Evolutionary conservation across 2,888 invertebrate species (phyloP), one percentile per base, ranked within the genome.

Genomic region (Actias luna): DNA sequence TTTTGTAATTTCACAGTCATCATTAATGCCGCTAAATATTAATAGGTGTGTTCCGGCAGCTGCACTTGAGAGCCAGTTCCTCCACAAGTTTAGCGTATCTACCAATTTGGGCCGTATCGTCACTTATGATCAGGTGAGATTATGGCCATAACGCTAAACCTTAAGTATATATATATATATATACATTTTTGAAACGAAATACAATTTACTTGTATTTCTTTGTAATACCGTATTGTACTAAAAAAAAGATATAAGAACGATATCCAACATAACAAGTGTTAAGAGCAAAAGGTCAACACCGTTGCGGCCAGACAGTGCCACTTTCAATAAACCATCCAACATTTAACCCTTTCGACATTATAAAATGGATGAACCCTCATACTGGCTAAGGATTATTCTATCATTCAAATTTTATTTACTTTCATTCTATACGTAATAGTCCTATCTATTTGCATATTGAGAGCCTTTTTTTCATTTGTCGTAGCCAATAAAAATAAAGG

Each of bases 391-490:
- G 61, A 42, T 61, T 29, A 61, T 8, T 18, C 36, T 42, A 61
- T 61, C 29, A 22, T 58, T 62, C 12, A 39, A 57, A 33, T 62
- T 62, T 62, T 58, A 57, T 57, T 62, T 58, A 42, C 25, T 18
- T 36, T 61, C 25, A 61, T 61, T 31, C 39, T 12, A 57, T 57
- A 29, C 14, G 27, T n/a, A 27, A 18, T 39, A 39, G 18, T 29
- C 55, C 39, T 12, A 50, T 18, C 16, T 12, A 50, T 18, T 8
- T 33, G 4, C 39, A 39, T 36, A 8, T 39, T 18, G 22, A 31
- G 29, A 29, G 16, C 7, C 29, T 55, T 55, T 55, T 33, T 55
- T 29, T 16, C 55, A 55, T 55, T 55, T 29, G 55, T 29, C 7
- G 55, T 29, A 29, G 0, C 29, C 29, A 55, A 29, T 55, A 29